Conservation (phyloP, 2,888 invertebrate genomes). For the Nomada ruficornis region DNA sequence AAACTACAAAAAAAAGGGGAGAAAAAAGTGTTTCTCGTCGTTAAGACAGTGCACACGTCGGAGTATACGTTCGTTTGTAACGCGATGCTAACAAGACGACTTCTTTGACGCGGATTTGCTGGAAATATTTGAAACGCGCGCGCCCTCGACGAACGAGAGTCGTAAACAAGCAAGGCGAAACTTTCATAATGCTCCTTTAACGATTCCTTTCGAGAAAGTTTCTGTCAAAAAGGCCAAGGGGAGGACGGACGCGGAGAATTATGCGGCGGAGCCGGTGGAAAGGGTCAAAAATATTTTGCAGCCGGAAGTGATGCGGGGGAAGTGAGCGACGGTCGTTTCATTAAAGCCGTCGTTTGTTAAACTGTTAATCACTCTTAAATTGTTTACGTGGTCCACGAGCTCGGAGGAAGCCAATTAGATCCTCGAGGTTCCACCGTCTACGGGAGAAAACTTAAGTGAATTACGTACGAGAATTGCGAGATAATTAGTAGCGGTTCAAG, state of each 20-base stretch:
- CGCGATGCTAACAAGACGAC: constrained; percentile 21
- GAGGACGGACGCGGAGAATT: constrained; percentile 7
- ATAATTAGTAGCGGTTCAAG: constrained; percentile 60
- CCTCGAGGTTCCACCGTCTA: constrained; percentile 35
- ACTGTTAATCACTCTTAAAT: constrained; percentile 56
- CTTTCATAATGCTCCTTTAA: constrained; percentile 37
- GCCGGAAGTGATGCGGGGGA: neutral
- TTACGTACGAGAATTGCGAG: constrained; percentile 59
- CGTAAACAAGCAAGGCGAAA: constrained; percentile 31
- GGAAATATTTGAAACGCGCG: constrained; percentile 29
- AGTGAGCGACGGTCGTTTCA: constrained; percentile 20
- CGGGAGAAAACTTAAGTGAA: constrained; percentile 60
- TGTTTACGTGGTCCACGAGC: constrained; percentile 48
- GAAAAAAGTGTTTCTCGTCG: neutral
- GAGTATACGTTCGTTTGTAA: constrained; percentile 9
- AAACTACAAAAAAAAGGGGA: neutral
- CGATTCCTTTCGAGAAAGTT: constrained; percentile 46
- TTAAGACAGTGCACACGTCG: neutral
- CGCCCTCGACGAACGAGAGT: neutral
- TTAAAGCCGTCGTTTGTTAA: constrained; percentile 54
- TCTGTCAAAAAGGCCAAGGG: constrained; percentile 14
- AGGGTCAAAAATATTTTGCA: constrained; percentile 48
- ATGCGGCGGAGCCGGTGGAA: neutral
- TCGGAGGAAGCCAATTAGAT: constrained; percentile 44
- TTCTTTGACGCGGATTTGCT: constrained; percentile 12